Percentiles rank a stretch among this genome's conserved stretches.
phyloP scores from a whole-genome alignment of 2,797 vertebrate genomes.

The Channallabes apus region DNA sequence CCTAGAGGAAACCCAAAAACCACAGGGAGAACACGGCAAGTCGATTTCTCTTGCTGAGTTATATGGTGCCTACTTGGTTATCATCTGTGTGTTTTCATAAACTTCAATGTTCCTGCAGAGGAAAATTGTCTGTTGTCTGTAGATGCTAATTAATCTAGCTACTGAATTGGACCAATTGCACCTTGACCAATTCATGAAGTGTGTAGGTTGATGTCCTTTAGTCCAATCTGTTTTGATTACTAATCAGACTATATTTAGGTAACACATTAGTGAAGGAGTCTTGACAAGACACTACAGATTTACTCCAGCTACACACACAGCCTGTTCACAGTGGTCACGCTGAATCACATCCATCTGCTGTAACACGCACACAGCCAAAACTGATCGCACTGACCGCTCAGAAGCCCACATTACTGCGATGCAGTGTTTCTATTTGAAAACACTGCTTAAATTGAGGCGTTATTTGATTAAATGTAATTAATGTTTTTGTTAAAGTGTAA shows the following conservation, averaged over 20 bases:
- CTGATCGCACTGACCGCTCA: not conserved
- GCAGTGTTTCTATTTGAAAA: not conserved
- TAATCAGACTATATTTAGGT: not conserved
- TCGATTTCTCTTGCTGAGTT: not conserved
- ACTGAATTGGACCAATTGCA: too few species aligned
- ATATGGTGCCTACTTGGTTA: not conserved
- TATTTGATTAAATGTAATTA: not conserved
- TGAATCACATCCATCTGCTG: slow-evolving; percentile 14
- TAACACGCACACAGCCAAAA: slow-evolving; percentile 5
- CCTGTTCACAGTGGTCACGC: slow-evolving; percentile 12
- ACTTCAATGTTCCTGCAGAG: not conserved
- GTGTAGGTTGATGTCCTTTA: not conserved
- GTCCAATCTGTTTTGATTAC: not conserved
- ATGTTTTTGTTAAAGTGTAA: not conserved
- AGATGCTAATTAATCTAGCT: not conserved
- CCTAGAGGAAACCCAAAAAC: too few species aligned
- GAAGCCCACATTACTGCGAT: not conserved
- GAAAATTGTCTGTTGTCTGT: not conserved
- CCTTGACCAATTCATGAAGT: not conserved
- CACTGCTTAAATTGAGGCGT: too few species aligned
- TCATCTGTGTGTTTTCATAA: not conserved
- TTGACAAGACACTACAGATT: slow-evolving; percentile 5
- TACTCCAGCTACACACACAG: not conserved
- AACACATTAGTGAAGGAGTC: not conserved
- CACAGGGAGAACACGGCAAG: too few species aligned